Conservation (phyloP, 53 echinoderm and acorn worm species). For the Zoroaster sp. region DNA sequence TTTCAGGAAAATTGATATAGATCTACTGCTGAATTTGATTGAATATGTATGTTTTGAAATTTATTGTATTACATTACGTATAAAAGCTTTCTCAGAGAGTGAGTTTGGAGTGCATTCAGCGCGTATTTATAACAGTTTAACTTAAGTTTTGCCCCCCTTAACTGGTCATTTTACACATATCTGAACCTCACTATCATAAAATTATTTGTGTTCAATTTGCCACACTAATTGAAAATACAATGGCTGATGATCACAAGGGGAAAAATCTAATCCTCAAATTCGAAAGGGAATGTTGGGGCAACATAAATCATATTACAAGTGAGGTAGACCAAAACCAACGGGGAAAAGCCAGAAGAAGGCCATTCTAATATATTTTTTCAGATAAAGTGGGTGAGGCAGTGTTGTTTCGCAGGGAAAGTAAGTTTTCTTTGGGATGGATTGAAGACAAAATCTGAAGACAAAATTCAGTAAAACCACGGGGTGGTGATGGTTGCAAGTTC, state of each 20-base stretch:
- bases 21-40: too few species aligned
- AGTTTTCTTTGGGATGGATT: not conserved
- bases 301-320: not conserved
- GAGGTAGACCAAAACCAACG: not conserved
- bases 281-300: not conserved
- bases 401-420: not conserved
- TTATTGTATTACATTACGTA: too few species aligned
- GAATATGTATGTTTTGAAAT: too few species aligned
- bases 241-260: not conserved
- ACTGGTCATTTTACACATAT: not conserved
- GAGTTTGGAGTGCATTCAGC: not conserved
- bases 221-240: not conserved
- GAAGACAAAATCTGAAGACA: not conserved
- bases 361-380: not conserved
- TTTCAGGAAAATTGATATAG: too few species aligned
- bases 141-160: not conserved
- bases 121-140: not conserved
- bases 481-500: not conserved
- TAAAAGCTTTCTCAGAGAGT: not conserved
- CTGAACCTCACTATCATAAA: not conserved
- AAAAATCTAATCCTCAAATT: not conserved
- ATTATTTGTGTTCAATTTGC: not conserved
- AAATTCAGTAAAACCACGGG: not conserved
- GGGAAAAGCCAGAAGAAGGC: not conserved
- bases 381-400: not conserved